Evolutionary conservation across 2,888 invertebrate genomes (phyloP), one percentile per base, ranked within the genome.

Genomic region (Furcula furcula): DNA sequence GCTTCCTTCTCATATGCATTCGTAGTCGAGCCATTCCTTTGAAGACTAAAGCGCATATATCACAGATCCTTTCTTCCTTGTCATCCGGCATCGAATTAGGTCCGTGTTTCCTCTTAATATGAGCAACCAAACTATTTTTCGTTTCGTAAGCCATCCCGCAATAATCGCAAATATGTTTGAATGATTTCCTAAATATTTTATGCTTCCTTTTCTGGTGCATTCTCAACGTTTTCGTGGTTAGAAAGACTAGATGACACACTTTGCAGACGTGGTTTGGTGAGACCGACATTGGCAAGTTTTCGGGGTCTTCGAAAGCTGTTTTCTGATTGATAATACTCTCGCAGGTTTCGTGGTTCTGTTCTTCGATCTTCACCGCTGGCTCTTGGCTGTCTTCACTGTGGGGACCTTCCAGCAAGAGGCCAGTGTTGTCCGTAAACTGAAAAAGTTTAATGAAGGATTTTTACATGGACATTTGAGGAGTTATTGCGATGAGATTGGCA

Each of bases 1-100:
- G 88, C 31, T 85, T 86, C 20, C 88, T 62, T 15, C 78, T 52
- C 86, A 86, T 87, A 31, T 88, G 88, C 82, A 86, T 80, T 0
- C 86, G 52, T 36, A 88, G 58, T 10, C 88, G 59, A 0, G 69
- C 42, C 32, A 58, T 65, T 0, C 88, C 88, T 68, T 86, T 85
- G 26, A 88, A 87, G 7, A 86, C 86, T 40, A 86, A 44, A 2
- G 83, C 76, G 31, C 88, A 88, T 1, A 85, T 64, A 1, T 88
- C 86, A 48, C 88, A 87, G 0, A 82, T 74, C 6, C 67, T 46
- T 36, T 86, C 85, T 25, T 73, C 65, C 9, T 55, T 52, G 28
- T 85, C 86, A 21, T 84, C 78, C 1, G 63, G 62, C 1, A 51
- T 48, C 0, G 77, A 50, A 28, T 76, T 49, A 0, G 84, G 81